Base-by-base conservation (phyloP, 2,113 vertebrate species). In the Rhynchomys soricoides region DNA sequence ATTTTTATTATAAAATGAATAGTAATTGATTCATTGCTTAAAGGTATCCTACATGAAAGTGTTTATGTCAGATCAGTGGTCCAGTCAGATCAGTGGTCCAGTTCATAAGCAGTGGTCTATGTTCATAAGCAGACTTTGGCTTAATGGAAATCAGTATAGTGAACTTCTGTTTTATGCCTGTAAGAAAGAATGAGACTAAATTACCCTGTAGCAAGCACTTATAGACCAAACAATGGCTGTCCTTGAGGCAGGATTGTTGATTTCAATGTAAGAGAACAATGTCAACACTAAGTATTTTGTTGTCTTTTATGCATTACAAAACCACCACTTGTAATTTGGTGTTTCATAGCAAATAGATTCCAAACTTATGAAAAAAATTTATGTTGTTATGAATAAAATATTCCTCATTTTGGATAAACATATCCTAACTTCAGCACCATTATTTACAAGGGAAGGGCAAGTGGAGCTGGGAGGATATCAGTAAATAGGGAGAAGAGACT, bases 1-100 rank as follows among this genome's bases (percentile, higher is more conserved):
- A 79, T 8, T n/a, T 90, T 90, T 12, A 75, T 81, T 96, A 92
- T 3, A 95, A 88, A 88, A 88, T 91, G 13, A 29, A 86, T 74
- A 83, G 17, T 86, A 86, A 82, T 93, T 50, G 52, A 29, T 68
- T 95, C 50, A 86, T 57, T 78, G 77, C 19, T 64, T 62, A 50
- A 43, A 5, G 0, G 43, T 40, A 11, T 40, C 22, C 55, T 87
- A 24, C 50, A 40, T 68, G 45, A 7, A 5, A 3, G 1, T 16
- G 9, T 19, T 13, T 55, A 43, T 66, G 4, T 71, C 52, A 70
- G 45, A 81, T 85, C 37, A 90, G 21, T 1, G 21, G 59, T 64
- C n/a, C 29, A 40, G 37, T 52, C 24, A 70, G 45, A 81, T 85
- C 37, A 90, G 21, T 1, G 21, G 59, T 64, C n/a, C 29, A 40